These are phyloP conservation scores for Theristicus caerulescens DNA, from an alignment of 2,113 vertebrate genomes.

Conservation along the genomic window DNA sequence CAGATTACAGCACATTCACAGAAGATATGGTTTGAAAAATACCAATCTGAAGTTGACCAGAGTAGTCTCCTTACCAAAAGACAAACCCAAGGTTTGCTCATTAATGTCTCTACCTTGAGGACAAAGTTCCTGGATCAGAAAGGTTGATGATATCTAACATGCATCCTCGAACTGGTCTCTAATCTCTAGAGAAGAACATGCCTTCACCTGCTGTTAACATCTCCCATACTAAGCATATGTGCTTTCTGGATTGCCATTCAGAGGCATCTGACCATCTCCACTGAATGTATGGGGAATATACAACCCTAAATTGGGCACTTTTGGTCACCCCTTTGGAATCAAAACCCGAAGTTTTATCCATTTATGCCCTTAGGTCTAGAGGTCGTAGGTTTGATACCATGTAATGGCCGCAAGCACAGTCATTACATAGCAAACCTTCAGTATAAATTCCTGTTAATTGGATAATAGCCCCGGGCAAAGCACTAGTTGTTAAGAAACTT, in stretches of 20 bases:
- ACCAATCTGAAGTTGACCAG: background rate
- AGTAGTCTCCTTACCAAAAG: background rate
- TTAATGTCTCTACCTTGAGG: background rate
- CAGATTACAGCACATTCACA: background rate
- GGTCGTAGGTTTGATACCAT: background rate
- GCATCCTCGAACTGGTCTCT: background rate
- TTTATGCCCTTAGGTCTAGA: background rate
- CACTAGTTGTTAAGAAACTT: background rate
- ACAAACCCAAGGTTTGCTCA: background rate
- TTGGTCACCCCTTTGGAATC: background rate
- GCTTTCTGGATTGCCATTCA: background rate
- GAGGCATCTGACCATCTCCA: background rate
- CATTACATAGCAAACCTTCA: background rate
- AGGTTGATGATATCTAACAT: background rate
- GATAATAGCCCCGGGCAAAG: slow-evolving; percentile 16
- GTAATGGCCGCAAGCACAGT: background rate
- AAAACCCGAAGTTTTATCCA: background rate
- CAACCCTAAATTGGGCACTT: background rate
- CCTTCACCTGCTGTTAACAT: background rate
- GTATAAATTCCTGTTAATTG: slow-evolving; percentile 39
- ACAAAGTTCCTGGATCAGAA: background rate
- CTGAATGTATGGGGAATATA: background rate
- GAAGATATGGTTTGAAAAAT: background rate
- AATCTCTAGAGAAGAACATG: background rate
- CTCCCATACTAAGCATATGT: background rate